Evolutionary conservation across 2,113 vertebrate genomes (phyloP), one percentile per base, ranked within the genome.

Genomic region (Amazona guildingii): DNA sequence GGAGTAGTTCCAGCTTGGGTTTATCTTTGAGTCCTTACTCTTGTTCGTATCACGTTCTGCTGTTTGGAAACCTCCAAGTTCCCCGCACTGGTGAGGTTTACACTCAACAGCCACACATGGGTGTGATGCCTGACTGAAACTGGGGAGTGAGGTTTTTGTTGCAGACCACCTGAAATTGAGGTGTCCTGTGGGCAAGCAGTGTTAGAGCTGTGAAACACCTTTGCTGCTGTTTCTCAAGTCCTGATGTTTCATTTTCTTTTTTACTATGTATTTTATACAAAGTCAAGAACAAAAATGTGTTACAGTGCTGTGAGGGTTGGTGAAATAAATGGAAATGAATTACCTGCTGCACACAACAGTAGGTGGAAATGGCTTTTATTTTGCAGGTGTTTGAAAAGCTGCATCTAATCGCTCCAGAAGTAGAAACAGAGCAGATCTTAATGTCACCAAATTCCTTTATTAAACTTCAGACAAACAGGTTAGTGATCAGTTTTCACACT

Each of bases 351-450:
- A 43, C 21, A 57, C 23, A 78, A 29, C 25, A 63, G 17, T 46
- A 67, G 37, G 8, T 28, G 49, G 43, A 78, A 79, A 83, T 80
- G 5, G 7, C 17, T 93, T 62, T 88, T 91, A 19, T 85, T 62
- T 97, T 94, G 48, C 98, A 98, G 99, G 99, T 99, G 48, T 99
- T 99, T 97, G 99, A 99, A 92, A 98, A 99, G 73, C 97, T 99
- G 63, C 96, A 97, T 44, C 96, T 99, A 79, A 59, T 99, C 86
- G 98, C 98, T 95, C 99, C 99, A 27, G 97, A 98, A 95, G 89
- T 98, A 33, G 97, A 98, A 95, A 95, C 98, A 28, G 98, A 98
- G 21, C 98, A 99, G 90, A 98, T 99, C 83, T 76, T 98, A 92
- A 98, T 98, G 98, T 98, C 98, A 17, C 98, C 98, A 37, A 98